Base-by-base conservation (phyloP, 2,888 invertebrate species). In the Smittia aterrima region DNA sequence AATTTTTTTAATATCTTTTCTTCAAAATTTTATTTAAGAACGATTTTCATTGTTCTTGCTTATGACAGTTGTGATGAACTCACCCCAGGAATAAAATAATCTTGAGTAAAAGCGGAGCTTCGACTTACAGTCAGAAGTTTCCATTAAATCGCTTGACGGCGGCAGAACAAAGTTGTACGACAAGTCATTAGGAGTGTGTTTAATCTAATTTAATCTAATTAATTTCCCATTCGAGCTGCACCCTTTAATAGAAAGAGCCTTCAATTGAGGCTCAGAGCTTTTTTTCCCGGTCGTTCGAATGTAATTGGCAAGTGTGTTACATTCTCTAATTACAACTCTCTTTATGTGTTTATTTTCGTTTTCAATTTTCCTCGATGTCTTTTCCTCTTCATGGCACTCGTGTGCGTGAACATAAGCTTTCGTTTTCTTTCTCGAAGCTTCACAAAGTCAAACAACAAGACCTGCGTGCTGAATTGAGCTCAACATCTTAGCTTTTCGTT, bases 201-300 rank as follows among this genome's bases (percentile, higher is more conserved):
- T n/a, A n/a, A n/a, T n/a, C n/a, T n/a, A n/a, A n/a, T n/a, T 70
- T 72, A 72, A 72, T 72, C 72, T 72, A 72, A 72, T 72, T 72
- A 72, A 62, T 54, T 54, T 40, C 22, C 62, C 72, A 38, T 72
- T 72, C 32, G 22, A 20, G n/a, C n/a, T 27, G 11, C 18, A 20
- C 9, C 18, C 18, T 47, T 11, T 13, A 11, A 16, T 13, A 11
- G 18, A 3, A 9, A n/a, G n/a, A n/a, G n/a, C n/a, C 32, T 32
- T 32, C 32, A 32, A 9, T 32, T 32, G 32, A 32, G 9, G 32
- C 32, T 32, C 32, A 6, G 32, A 3, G 32, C 9, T 32, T 32
- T 32, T 32, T 32, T 32, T 32, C 32, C 9, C 9, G 32, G 32
- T 32, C 3, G 32, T n/a, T 3, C 32, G 32, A 32, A 32, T 32